Percentiles rank a stretch among this genome's conserved stretches.
Conservation (phyloP, 2,888 invertebrate genomes). For the Volucella bombylans region DNA sequence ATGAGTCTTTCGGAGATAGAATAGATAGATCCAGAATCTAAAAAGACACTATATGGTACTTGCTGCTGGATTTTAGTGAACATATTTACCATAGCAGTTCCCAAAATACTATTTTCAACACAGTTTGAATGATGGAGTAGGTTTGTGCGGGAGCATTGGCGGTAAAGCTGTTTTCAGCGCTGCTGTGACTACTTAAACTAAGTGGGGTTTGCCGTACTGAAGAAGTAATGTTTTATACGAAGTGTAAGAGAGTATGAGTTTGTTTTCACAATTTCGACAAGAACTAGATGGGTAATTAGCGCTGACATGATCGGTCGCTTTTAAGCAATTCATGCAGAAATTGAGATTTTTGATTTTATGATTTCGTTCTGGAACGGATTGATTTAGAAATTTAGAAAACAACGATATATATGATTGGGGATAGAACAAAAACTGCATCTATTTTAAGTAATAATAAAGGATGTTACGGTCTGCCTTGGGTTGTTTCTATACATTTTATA, state of each 20-base stretch:
- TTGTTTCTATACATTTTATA: too few species aligned
- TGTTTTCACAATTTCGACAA: conserved; percentile 34
- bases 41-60: background rate
- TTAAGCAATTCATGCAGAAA: conserved; percentile 25
- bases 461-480: too few species aligned
- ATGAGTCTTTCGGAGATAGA: conserved; percentile 21
- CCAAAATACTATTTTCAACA: too few species aligned
- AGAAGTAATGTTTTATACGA: too few species aligned
- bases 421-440: background rate
- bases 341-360: conserved; percentile 7
- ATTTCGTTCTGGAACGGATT: conserved; percentile 9
- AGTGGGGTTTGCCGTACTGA: too few species aligned
- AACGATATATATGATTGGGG: background rate
- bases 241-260: conserved; percentile 34
- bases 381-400: conserved; percentile 10
- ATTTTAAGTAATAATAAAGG: too few species aligned
- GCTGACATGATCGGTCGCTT: conserved; percentile 14
- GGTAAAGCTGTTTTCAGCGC: too few species aligned
- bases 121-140: too few species aligned
- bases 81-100: too few species aligned
- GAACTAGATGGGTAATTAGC: conserved; percentile 28
- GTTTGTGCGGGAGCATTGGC: too few species aligned
- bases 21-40: conserved; percentile 27
- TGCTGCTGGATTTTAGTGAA: too few species aligned
- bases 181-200: too few species aligned